Percentiles rank a stretch among this genome's conserved stretches.
Conservation (phyloP, 2,113 vertebrate genomes). For the Scatophagus argus region DNA sequence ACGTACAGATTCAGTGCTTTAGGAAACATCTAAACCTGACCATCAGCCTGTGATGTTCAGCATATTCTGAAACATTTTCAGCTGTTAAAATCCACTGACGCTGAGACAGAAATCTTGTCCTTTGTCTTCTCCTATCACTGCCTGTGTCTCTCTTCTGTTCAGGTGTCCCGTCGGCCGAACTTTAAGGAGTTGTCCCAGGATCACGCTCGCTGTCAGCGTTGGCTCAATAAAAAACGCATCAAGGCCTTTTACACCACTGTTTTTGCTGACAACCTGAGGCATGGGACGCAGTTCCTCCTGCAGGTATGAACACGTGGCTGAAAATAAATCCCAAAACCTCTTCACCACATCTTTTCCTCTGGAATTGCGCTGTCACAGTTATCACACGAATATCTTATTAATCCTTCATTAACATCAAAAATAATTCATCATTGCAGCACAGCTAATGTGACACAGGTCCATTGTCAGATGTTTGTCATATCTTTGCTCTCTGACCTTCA, state of each 20-base stretch:
- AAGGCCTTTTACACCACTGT: constrained; percentile 95
- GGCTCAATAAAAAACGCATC: constrained; percentile 93
- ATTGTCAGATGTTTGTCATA: background rate
- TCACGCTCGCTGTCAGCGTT: constrained; percentile 90
- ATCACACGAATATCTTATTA: background rate
- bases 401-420: background rate
- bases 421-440: background rate
- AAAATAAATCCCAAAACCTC: too few relatives aligned
- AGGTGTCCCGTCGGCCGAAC: constrained; percentile 92
- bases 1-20: constrained; percentile 50
- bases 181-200: constrained; percentile 92
- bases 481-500: constrained; percentile 57
- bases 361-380: background rate
- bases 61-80: background rate
- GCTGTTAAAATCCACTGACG: background rate
- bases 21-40: background rate
- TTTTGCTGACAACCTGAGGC: constrained; percentile 92
- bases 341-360: too few relatives aligned
- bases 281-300: constrained; percentile 93
- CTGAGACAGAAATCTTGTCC: too few relatives aligned
- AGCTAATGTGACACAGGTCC: background rate
- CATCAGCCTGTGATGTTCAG: background rate
- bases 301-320: constrained; percentile 81
- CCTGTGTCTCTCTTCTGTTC: background rate
- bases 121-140: fast-evolving